Evolutionary conservation across 2,113 vertebrate species (phyloP).

Genomic region (Axis porcinus): DNA sequence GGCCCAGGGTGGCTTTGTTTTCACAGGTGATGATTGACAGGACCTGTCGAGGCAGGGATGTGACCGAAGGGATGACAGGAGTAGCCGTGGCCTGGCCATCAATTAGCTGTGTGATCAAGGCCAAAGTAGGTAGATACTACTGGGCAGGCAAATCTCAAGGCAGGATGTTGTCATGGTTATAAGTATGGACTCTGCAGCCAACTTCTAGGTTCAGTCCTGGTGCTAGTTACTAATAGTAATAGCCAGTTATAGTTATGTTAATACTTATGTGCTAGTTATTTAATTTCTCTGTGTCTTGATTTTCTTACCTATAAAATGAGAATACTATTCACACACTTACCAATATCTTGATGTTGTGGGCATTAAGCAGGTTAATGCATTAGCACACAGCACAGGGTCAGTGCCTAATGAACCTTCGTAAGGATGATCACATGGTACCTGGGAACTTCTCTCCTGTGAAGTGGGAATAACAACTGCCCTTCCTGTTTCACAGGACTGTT

Average conservation of each 20-base stretch:
- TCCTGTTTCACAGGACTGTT: no score
- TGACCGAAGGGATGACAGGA: background rate
- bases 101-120: background rate
- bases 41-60: no score
- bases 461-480: no score
- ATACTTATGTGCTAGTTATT: background rate
- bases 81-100: background rate
- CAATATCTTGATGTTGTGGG: background rate
- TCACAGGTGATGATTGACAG: background rate
- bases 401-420: background rate
- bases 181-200: background rate
- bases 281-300: background rate
- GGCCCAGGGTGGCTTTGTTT: background rate
- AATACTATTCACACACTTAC: background rate
- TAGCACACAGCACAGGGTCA: background rate
- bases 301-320: background rate
- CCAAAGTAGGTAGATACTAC: fast-evolving
- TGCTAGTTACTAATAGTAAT: no score
- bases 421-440: fast-evolving
- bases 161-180: background rate
- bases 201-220: background rate
- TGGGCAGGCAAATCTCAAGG: background rate
- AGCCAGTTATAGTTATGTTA: background rate
- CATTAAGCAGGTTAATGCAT: background rate
- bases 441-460: background rate